phyloP scores from a whole-genome alignment of 2,113 vertebrate species.

The Promerops cafer region DNA sequence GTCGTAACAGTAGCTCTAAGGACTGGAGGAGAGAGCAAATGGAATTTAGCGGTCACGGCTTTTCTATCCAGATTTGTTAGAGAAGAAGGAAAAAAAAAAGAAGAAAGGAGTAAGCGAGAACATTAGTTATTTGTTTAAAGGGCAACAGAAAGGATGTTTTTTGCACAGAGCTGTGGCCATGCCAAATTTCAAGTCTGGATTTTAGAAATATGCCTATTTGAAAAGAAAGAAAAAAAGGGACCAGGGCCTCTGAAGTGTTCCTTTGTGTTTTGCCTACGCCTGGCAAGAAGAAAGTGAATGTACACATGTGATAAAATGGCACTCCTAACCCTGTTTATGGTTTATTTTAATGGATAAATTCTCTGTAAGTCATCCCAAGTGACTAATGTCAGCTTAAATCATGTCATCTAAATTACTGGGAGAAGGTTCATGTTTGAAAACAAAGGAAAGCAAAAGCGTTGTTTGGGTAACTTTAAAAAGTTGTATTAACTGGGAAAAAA shows the following conservation, averaged over 20 bases:
- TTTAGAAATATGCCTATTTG: constrained; percentile 24
- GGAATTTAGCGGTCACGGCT: neutral
- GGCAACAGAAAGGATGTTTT: constrained; percentile 39
- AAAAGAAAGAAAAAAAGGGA: neutral
- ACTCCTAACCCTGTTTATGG: constrained; percentile 6
- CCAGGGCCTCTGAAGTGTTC: constrained; percentile 19
- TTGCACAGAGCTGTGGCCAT: constrained; percentile 10
- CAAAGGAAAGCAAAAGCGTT: neutral
- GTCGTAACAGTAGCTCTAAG: neutral
- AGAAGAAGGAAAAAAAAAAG: neutral
- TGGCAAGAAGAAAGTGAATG: constrained; percentile 20
- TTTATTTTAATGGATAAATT: neutral
- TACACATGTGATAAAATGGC: neutral
- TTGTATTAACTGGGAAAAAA: neutral
- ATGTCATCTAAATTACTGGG: constrained; percentile 7
- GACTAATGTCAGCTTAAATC: constrained; percentile 33
- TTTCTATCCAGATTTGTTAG: neutral
- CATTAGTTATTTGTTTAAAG: constrained; percentile 53
- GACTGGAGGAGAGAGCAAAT: neutral
- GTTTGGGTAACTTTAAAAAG: neutral
- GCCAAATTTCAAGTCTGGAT: constrained; percentile 49
- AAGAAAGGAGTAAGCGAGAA: neutral
- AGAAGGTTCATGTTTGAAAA: constrained; percentile 12
- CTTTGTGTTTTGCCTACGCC: neutral
- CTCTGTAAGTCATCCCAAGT: neutral